A percentile compares a stretch with the other conserved stretches of the same genome.
phyloP scores from a whole-genome alignment of 2,888 invertebrate genomes.

The Pyrrhia umbra region DNA sequence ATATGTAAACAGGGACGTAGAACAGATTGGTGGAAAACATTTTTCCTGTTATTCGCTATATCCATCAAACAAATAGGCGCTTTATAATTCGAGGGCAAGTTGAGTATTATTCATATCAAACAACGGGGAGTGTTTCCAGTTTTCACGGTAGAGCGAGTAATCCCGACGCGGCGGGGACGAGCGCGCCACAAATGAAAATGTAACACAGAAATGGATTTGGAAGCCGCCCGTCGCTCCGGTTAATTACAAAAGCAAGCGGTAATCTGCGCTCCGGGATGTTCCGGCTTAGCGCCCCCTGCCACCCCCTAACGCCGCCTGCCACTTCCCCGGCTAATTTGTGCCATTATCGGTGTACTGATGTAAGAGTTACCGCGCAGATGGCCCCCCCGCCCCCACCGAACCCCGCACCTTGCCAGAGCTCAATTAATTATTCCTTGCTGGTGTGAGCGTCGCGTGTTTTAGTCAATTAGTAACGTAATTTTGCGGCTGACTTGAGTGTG shows the following conservation, averaged over 20 bases:
- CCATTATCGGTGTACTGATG: constrained; percentile 91
- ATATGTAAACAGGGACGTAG: constrained; percentile 75
- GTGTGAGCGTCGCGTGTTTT: constrained; percentile 90
- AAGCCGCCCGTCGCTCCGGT: constrained; percentile 90
- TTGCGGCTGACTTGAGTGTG: constrained; percentile 90
- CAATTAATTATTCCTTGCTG: constrained; percentile 90
- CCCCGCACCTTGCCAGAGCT: constrained; percentile 82
- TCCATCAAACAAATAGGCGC: constrained; percentile 62
- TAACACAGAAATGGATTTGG: constrained; percentile 91
- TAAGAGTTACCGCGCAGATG: constrained; percentile 90
- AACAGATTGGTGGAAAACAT: constrained; percentile 71
- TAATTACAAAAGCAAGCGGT: constrained; percentile 91
- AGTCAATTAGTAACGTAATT: constrained; percentile 91
- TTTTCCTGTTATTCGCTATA: constrained; percentile 61
- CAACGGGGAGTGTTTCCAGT: constrained; percentile 76
- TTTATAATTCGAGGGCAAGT: constrained; percentile 66
- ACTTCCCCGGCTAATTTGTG: constrained; percentile 90
- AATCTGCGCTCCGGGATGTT: constrained; percentile 90
- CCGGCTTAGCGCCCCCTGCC: constrained; percentile 88
- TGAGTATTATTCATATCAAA: constrained; percentile 74
- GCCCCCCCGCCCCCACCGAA: constrained; percentile 72
- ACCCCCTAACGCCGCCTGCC: constrained; percentile 79
- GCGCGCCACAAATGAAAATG: constrained; percentile 90
- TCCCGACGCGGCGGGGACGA: constrained; percentile 80
- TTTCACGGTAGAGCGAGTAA: constrained; percentile 81